phyloP scores from a whole-genome alignment of 1,140 invertebrate species.

The Antheraea pernyi region DNA sequence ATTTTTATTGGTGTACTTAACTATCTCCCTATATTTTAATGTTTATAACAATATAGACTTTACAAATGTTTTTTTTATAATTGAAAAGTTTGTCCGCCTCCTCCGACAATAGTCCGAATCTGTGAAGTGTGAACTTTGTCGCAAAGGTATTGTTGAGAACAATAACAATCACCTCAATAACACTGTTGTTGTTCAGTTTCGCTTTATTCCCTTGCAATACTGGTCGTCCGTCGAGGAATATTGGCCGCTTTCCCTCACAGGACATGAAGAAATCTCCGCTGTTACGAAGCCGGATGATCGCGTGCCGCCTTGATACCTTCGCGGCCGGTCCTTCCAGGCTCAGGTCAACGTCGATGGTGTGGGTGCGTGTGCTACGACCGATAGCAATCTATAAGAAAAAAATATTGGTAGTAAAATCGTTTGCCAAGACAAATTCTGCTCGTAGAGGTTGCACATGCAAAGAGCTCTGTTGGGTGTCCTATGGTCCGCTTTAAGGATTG shows the following conservation, averaged over 20 bases:
- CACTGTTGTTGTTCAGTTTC: slow-evolving; percentile 94
- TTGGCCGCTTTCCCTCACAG: slow-evolving; percentile 96
- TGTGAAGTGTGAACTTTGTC: too few species aligned
- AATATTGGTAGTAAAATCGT: background rate
- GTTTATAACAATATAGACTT: too few species aligned
- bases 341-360: slow-evolving; percentile 96
- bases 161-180: slow-evolving; percentile 88
- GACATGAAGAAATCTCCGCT: slow-evolving; percentile 96
- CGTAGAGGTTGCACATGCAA: too few species aligned
- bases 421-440: too few species aligned
- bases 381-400: slow-evolving; percentile 88
- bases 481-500: too few species aligned
- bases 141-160: too few species aligned
- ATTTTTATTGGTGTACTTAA: background rate
- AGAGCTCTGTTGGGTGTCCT: too few species aligned
- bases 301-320: slow-evolving; percentile 93
- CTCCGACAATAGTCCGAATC: too few species aligned
- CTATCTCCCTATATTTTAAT: background rate
- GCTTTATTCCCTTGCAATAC: slow-evolving; percentile 92
- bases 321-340: slow-evolving; percentile 93
- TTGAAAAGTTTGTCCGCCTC: too few species aligned
- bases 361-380: slow-evolving; percentile 93
- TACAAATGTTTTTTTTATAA: too few species aligned
- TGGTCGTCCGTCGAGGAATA: slow-evolving; percentile 96
- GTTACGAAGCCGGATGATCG: slow-evolving; percentile 92